Base-by-base conservation (phyloP, 2,888 invertebrate genomes). In the Oxyscelio sp. region DNA sequence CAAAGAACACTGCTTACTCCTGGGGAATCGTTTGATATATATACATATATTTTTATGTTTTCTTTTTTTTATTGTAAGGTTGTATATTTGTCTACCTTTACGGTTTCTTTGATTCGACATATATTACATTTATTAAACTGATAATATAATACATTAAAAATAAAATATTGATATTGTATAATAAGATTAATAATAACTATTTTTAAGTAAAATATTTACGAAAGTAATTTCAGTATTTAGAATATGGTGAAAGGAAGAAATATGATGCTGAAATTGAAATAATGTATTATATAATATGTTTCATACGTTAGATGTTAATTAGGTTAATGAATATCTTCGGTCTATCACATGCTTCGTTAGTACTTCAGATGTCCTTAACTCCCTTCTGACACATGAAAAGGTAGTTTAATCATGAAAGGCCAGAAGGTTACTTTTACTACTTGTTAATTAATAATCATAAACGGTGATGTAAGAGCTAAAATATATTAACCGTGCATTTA, bases 351-450 rank as follows among this genome's bases (percentile, higher is more conserved):
- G 15, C 40, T 40, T 40, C 40, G 4, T 40, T 40, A 40, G 13
- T 40, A 40, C 15, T 2, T n/a, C n/a, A 13, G 40, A n/a, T 40
- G 40, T n/a, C n/a, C n/a, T 40, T 40, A 40, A 40, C 40, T 40
- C 40, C 40, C 40, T n/a, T n/a, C n/a, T 40, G 40, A 40, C 40
- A n/a, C 15, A n/a, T 40, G 40, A n/a, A 40, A 40, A 40, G 40
- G 13, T n/a, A 2, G 2, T 40, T 40, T 40, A 40, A 40, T 40
- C 40, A 40, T 5, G 15, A 40, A 40, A 40, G 13, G 40, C n/a
- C n/a, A 13, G 40, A 13, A 40, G 15, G 40, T n/a, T n/a, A 40
- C 15, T 40, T 13, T 40, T n/a, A 40, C 5, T 3, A 13, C 34
- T 9, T 8, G 5, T 34, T 8, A 2, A 34, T 34, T 34, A 34